Evolutionary conservation across 2,888 invertebrate genomes (phyloP), one percentile per base, ranked within the genome.

Genomic region (Diadegma fenestrale): DNA sequence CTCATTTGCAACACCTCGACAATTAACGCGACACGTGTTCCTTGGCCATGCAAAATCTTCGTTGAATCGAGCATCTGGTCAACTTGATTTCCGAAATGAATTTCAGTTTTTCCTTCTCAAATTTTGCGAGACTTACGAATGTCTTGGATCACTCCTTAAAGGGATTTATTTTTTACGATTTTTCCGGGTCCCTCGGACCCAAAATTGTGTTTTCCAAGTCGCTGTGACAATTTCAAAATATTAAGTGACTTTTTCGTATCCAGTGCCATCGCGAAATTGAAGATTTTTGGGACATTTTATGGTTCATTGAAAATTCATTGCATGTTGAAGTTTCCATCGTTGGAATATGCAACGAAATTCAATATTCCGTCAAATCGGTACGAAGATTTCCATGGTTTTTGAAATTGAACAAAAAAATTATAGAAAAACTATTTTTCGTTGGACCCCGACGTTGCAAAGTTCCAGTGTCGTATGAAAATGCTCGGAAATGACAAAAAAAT

Each of bases 171-270:
- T 37, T 37, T 10, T 7, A 37, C 37, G 1, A 48, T 48, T 48
- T 48, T 48, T n/a, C n/a, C 48, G 48, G n/a, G 48, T 48, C 48
- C n/a, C n/a, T n/a, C n/a, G n/a, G 48, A n/a, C 48, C 48, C 48
- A 14, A 17, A 17, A 8, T 45, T 45, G 45, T 45, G 2, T 14
- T 45, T 14, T 1, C n/a, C 4, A 5, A n/a, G 1, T 17, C 5
- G 7, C 7, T 0, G 48, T 19, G 1, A 51, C 8, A 22, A 2
- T 0, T 1, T 22, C 22, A 22, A 54, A 22, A 10, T 10, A 19
- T 6, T 10, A 54, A 22, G 22, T 3, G 26, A 26, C 2, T 22
- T 22, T 54, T 54, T 22, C 22, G 12, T 12, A 2, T 12, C 8
- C 2, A 19, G 7, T 8, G 19, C 22, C 22, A 22, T 51, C 7